Evolutionary conservation across 2,888 invertebrate genomes (phyloP).

Genomic region (Eupithecia subumbrata): DNA sequence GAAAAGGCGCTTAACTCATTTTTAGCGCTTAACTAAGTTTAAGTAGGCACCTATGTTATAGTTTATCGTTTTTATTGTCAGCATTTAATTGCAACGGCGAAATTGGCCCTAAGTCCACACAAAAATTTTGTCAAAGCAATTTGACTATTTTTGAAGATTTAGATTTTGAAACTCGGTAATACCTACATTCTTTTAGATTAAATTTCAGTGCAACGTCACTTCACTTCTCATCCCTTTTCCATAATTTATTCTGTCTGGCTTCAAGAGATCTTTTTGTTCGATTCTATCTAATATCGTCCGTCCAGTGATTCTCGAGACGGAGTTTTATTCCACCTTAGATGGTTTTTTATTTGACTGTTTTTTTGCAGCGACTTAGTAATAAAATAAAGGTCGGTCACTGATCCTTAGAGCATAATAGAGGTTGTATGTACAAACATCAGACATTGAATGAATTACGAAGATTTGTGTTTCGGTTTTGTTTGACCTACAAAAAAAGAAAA

Average conservation of each 20-base stretch:
- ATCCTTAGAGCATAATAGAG: neutral
- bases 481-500: slow-evolving; percentile 3
- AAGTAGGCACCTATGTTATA: neutral
- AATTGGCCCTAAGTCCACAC: neutral
- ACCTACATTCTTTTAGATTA: slow-evolving; percentile 16
- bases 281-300: slow-evolving; percentile 20
- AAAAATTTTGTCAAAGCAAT: neutral
- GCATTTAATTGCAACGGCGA: neutral
- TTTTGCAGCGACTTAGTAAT: slow-evolving; percentile 2
- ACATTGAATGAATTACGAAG: slow-evolving; percentile 27
- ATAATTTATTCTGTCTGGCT: slow-evolving; percentile 41
- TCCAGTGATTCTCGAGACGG: slow-evolving; percentile 10
- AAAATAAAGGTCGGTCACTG: slow-evolving; percentile 9
- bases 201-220: slow-evolving; percentile 25
- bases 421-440: slow-evolving; percentile 1
- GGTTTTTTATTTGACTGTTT: slow-evolving; percentile 12
- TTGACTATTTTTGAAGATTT: neutral
- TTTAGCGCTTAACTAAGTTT: neutral
- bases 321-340: neutral
- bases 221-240: slow-evolving; percentile 29
- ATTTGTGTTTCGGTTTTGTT: slow-evolving; percentile 26
- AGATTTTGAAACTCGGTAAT: neutral
- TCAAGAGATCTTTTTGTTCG: slow-evolving; percentile 32
- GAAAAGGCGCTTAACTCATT: too few relatives aligned
- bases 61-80: neutral